Conservation (phyloP, 37 sponge, comb jelly and placozoan species). For the Haliclona indistincta region DNA sequence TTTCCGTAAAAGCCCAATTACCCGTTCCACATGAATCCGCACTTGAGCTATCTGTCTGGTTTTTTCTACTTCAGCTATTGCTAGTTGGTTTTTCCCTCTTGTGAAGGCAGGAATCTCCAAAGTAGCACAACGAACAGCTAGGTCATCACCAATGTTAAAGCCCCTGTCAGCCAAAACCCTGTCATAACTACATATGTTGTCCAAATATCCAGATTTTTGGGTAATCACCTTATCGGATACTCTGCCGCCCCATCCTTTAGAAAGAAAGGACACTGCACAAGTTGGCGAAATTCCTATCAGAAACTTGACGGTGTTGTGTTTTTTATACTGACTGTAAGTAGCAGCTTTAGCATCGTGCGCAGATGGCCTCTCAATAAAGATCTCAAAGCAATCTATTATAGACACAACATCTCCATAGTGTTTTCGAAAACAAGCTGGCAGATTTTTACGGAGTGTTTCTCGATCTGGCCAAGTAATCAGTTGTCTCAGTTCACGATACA, state of each 20-base stretch:
- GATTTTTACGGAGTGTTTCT: neutral
- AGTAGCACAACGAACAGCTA: slow-evolving; percentile 28
- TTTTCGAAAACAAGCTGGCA: neutral
- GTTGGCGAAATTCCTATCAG: slow-evolving; percentile 32
- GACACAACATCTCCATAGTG: slow-evolving; percentile 16
- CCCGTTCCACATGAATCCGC: slow-evolving; percentile 60
- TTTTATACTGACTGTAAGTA: slow-evolving; percentile 34
- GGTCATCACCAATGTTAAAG: slow-evolving; percentile 21
- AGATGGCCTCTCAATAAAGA: slow-evolving; percentile 33
- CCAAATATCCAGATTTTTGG: slow-evolving; percentile 23
- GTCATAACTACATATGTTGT: slow-evolving; percentile 15
- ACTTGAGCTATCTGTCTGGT: slow-evolving; percentile 35
- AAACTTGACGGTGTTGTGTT: slow-evolving; percentile 44
- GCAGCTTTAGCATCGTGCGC: slow-evolving; percentile 9
- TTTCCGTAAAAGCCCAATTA: slow-evolving; percentile 40
- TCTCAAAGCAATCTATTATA: too few species aligned
- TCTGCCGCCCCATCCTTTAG: slow-evolving; percentile 39
- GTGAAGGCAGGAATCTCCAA: slow-evolving; percentile 31
- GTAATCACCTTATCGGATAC: slow-evolving; percentile 29
- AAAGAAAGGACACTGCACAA: slow-evolving; percentile 22
- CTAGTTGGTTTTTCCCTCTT: slow-evolving; percentile 22
- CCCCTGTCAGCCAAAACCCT: slow-evolving; percentile 21
- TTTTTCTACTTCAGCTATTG: slow-evolving; percentile 28
- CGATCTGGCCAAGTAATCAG: neutral
- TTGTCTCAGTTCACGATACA: slow-evolving; percentile 1